A percentile compares a stretch with the other conserved stretches of the same genome.
Evolutionary conservation across 2,888 invertebrate species (phyloP).

Genomic region (Celastrina argiolus): DNA sequence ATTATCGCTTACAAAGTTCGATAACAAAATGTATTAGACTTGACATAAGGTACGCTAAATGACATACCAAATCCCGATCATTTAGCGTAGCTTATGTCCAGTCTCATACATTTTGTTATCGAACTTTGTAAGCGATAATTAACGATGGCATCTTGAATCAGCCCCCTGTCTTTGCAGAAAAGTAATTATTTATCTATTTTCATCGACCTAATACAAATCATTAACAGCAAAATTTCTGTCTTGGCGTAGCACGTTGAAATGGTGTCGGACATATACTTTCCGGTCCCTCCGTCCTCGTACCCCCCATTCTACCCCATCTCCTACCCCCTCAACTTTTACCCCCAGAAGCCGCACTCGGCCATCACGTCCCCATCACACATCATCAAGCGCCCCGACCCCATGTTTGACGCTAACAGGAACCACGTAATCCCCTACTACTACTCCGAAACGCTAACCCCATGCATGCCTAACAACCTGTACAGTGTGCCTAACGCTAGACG

Average conservation of each 20-base stretch:
- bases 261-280: conserved; percentile 86
- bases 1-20: too few relatives aligned
- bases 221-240: conserved; percentile 73
- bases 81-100: too few relatives aligned
- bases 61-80: too few relatives aligned
- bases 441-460: conserved; percentile 63
- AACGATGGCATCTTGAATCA: too few relatives aligned
- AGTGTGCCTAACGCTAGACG: conserved; percentile 54
- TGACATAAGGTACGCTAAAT: too few relatives aligned
- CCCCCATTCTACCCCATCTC: conserved; percentile 68
- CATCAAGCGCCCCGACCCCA: conserved; percentile 63
- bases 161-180: not conserved
- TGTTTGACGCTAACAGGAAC: conserved; percentile 78
- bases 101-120: too few relatives aligned
- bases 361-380: conserved; percentile 50
- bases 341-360: conserved; percentile 55
- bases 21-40: too few relatives aligned
- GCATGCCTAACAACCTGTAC: conserved; percentile 67
- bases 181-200: conserved; percentile 20
- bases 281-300: conserved; percentile 68
- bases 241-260: conserved; percentile 84
- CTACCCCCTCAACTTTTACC: conserved; percentile 71
- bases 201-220: conserved; percentile 27
- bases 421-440: conserved; percentile 72
- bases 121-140: too few relatives aligned